Conservation (phyloP, 2,113 vertebrate species). For the Brachirus orientalis region DNA sequence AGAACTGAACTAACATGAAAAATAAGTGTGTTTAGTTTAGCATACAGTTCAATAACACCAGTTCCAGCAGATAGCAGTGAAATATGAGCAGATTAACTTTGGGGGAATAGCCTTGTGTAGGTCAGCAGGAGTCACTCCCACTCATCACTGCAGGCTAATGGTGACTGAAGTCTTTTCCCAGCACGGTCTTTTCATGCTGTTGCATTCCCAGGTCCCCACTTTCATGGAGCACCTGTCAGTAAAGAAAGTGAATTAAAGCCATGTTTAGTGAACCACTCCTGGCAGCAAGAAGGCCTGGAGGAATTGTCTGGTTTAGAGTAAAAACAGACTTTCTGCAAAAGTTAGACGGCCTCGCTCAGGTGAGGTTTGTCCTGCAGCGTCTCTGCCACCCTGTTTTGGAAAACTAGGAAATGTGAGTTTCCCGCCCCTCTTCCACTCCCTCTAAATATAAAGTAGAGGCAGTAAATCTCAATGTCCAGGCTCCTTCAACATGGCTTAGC, state of each 20-base stretch:
- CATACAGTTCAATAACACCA: slow-evolving; percentile 25
- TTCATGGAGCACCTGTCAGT: slow-evolving; percentile 66
- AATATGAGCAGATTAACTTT: slow-evolving; percentile 42
- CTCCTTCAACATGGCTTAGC: slow-evolving; percentile 12
- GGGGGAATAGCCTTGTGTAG: slow-evolving; percentile 18
- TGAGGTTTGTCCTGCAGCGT: slow-evolving; percentile 50
- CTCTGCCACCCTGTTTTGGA: slow-evolving; percentile 30
- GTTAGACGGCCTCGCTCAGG: slow-evolving; percentile 47
- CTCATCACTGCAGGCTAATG: slow-evolving; percentile 41
- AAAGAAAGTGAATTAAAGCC: slow-evolving; percentile 48
- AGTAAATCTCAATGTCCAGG: slow-evolving; percentile 32
- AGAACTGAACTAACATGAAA: background rate
- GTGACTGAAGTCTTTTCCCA: slow-evolving; percentile 32
- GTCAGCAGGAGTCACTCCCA: slow-evolving; percentile 24
- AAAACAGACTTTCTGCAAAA: slow-evolving; percentile 63
- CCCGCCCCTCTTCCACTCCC: slow-evolving; percentile 20
- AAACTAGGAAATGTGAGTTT: slow-evolving; percentile 59
- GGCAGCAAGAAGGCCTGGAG: slow-evolving; percentile 56
- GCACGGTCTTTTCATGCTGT: slow-evolving; percentile 14
- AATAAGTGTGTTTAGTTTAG: slow-evolving; percentile 22
- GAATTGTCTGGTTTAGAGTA: slow-evolving; percentile 73
- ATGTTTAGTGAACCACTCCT: slow-evolving; percentile 61
- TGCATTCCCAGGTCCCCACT: slow-evolving; percentile 48
- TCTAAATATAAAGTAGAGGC: slow-evolving; percentile 54
- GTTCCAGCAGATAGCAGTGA: slow-evolving; percentile 42